Percentiles rank a stretch among this genome's conserved stretches.
phyloP scores from a whole-genome alignment of 1,140 invertebrate species.

The Drosophila prosaltans region DNA sequence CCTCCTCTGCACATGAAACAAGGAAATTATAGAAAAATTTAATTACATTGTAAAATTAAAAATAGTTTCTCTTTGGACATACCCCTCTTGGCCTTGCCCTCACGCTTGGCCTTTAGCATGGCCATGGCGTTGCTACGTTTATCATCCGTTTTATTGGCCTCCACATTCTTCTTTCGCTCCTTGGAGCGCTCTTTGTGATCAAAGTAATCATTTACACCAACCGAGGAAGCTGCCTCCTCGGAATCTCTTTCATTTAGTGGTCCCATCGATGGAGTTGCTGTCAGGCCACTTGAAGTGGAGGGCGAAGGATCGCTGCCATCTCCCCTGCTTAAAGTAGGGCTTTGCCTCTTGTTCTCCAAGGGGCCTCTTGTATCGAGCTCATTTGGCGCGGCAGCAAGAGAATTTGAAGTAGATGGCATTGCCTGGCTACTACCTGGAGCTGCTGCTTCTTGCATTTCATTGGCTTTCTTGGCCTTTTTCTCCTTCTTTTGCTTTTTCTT shows the following conservation, averaged over 20 bases:
- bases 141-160: constrained; percentile 92
- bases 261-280: background rate
- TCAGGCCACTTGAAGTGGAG: constrained; percentile 46
- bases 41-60: background rate
- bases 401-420: constrained; percentile 54
- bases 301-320: constrained; percentile 29
- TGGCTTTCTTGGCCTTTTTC: constrained; percentile 82
- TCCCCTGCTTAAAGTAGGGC: constrained; percentile 25
- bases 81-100: constrained; percentile 87
- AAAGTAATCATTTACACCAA: constrained; percentile 69
- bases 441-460: constrained; percentile 48
- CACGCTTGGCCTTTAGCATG: constrained; percentile 93
- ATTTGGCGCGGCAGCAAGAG: constrained; percentile 22
- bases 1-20: constrained; percentile 78
- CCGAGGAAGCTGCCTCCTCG: constrained; percentile 34
- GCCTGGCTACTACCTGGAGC: constrained; percentile 70
- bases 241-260: constrained; percentile 38
- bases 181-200: constrained; percentile 85
- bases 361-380: constrained; percentile 48
- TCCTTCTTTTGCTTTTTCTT: constrained; percentile 84
- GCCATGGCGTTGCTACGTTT: constrained; percentile 96
- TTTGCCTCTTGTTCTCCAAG: constrained; percentile 15
- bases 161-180: constrained; percentile 96
- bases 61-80: constrained; percentile 26
- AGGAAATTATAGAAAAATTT: background rate